Base-by-base conservation (phyloP, 2,797 vertebrate genomes). In the Bothrops alternatus region DNA sequence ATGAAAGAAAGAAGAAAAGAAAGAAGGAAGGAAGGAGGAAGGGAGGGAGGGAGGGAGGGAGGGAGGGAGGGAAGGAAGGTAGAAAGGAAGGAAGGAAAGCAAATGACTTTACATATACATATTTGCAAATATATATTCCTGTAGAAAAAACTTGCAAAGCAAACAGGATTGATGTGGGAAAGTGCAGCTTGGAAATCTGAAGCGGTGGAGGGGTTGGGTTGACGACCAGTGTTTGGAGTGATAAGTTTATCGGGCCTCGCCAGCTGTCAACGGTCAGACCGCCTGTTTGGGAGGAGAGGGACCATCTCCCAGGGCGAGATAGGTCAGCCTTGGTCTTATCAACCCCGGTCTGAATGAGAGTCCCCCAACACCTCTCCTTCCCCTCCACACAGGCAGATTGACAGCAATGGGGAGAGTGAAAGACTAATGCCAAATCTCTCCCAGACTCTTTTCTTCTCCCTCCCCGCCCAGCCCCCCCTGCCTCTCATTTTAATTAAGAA, bases 191-290 rank as follows among this genome's bases (percentile, higher is more conserved):
- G 95, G 95, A 98, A 98, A 98, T 98, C 98, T 98, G 98, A 94
- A 96, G 98, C 93, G 93, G 93, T 96, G 96, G 96, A 97, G 92
- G 93, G 90, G 94, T 94, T 11, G 53, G 28, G 28, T 0, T 26
- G 88, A 92, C 10, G 8, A 4, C 91, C 95, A 96, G 11, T 16
- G 25, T 98, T 97, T 94, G 94, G 94, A 92, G 96, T 97, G 98
- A 99, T 98, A 98, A 98, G 95, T 97, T 99, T 99, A 99, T 99
- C 99, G 98, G 91, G 90, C 85, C 28, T 87, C 93, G 95, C 95
- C 96, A 97, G 98, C 96, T 98, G 97, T 96, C 97, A 99, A 99
- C 99, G 97, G 99, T 97, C 97, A 95, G 96, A 96, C 61, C 91
- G 93, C 60, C 87, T 96, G 91, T 96, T 91, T 50, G 91, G 96